Evolutionary conservation across 1,140 invertebrate genomes (phyloP), one percentile per base, ranked within the genome.

Genomic region (Drosophila erecta): DNA sequence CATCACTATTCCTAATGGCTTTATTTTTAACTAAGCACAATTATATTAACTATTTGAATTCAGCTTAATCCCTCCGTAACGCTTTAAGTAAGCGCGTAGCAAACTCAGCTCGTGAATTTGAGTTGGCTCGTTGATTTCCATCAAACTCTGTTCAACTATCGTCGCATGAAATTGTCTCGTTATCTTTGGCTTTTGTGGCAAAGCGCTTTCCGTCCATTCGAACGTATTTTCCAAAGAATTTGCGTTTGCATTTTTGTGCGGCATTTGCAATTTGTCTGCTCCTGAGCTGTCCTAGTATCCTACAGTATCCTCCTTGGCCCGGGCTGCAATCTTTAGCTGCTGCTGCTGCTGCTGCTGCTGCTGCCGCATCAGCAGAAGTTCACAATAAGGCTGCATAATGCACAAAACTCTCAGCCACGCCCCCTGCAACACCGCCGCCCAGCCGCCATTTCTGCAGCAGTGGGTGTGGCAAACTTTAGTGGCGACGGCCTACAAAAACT

Each of bases 381-480:
- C 55, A 76, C 73, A 77, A 77, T 77, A 77, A 77, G 75, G 75
- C 75, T 77, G 75, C 75, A 77, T 77, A 77, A 77, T 77, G 75
- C 73, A 76, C 72, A 59, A 54, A 57, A 53, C 49, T 43, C 60
- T 75, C 53, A 38, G 35, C 30, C 51, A 53, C 27, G 10, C 15
- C 22, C 11, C 15, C 47, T 35, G 24, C 30, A 30, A 30, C n/a
- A 8, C 27, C 22, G 12, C 7, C 53, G 12, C 37, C 30, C 67
- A 30, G 6, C 46, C 67, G 30, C 22, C 40, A 37, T 38, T 51
- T 37, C 17, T 37, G 46, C 57, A 54, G 50, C 49, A 65, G 61
- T 66, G 59, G 69, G 73, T 55, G 71, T 62, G 71, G 69, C 72
- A 76, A 78, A 79, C 75, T 77, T 71, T 77, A 69, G 74, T 76